These are phyloP conservation scores for Aricia agestis DNA, from an alignment of 1,140 invertebrate genomes.

Conservation along the genomic window DNA sequence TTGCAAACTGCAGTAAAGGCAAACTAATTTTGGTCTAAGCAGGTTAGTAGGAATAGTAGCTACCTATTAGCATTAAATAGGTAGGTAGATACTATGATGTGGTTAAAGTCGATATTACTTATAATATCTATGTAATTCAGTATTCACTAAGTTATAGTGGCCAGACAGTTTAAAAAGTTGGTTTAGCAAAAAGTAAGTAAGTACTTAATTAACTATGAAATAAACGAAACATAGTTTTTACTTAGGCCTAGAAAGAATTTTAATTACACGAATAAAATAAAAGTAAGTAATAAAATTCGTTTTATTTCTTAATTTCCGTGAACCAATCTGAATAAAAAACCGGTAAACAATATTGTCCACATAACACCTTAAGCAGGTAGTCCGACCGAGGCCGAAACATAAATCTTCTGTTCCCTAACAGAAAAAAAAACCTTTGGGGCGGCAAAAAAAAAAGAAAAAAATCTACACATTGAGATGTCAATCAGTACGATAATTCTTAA, in stretches of 20 bases:
- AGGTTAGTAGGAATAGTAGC: too few species aligned
- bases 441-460: slow-evolving; percentile 33
- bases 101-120: too few species aligned
- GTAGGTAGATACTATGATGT: too few species aligned
- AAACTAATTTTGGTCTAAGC: too few species aligned
- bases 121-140: too few species aligned
- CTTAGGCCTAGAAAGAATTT: neutral
- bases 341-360: slow-evolving; percentile 10
- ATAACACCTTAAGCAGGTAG: slow-evolving; percentile 14
- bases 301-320: slow-evolving; percentile 5
- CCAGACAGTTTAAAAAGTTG: too few species aligned
- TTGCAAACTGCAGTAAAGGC: too few species aligned
- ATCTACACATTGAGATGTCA: slow-evolving; percentile 55
- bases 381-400: neutral
- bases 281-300: neutral
- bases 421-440: neutral
- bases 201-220: too few species aligned
- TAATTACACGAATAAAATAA: neutral
- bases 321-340: neutral
- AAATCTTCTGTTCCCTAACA: slow-evolving; percentile 2
- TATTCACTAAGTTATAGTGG: too few species aligned
- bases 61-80: too few species aligned
- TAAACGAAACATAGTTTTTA: too few species aligned
- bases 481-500: slow-evolving; percentile 49
- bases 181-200: too few species aligned